Conservation (phyloP, 2,888 invertebrate genomes). For the Alviniconcha strummeri region DNA sequence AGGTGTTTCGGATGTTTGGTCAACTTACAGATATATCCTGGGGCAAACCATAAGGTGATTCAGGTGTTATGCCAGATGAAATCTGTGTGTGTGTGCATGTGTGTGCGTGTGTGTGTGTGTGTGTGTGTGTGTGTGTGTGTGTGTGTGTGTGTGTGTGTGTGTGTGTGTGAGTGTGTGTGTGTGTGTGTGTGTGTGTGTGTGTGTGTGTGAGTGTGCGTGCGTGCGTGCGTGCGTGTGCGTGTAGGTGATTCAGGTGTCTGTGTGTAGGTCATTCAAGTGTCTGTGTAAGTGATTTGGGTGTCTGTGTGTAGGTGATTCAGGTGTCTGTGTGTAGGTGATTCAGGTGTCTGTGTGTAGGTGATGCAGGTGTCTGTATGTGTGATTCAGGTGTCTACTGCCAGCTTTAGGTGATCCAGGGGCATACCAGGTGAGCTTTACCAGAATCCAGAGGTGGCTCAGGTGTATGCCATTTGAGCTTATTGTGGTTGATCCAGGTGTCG, state of each 20-base stretch:
- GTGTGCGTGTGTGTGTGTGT: constrained; percentile 5
- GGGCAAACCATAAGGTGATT: too few species aligned
- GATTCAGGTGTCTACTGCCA: not conserved
- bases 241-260: not conserved
- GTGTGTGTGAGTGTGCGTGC: not conserved
- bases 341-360: not conserved
- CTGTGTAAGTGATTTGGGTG: not conserved
- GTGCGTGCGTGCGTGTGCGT: not conserved
- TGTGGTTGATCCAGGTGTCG: too few species aligned
- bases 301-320: not conserved
- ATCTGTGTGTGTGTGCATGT: not conserved
- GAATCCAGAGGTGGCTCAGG: too few species aligned
- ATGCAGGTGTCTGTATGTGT: not conserved
- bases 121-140: constrained; percentile 4
- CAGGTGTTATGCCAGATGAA: too few species aligned
- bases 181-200: not conserved
- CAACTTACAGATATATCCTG: too few species aligned
- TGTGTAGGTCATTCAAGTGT: not conserved
- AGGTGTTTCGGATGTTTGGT: too few species aligned
- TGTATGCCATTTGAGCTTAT: too few species aligned
- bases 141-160: not conserved
- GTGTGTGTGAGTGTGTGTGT: not conserved
- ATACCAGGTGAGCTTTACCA: too few species aligned
- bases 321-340: not conserved
- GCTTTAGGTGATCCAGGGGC: not conserved